phyloP scores from a whole-genome alignment of 1,140 invertebrate species.

The Holcopasites calliopsidis region DNA sequence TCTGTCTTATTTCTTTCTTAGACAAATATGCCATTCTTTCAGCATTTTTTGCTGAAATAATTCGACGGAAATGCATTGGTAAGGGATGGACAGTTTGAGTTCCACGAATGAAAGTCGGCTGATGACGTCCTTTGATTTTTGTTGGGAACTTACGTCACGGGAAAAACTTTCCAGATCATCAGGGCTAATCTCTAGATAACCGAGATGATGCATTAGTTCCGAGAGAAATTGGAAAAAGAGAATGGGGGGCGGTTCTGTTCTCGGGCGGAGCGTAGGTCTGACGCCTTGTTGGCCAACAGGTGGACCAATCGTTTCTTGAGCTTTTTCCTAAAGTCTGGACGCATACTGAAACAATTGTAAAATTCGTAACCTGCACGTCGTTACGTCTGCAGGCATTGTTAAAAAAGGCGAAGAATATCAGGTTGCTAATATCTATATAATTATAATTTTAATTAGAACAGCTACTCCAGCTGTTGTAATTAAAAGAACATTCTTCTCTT shows the following conservation, averaged over 20 bases:
- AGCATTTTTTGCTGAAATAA: no score
- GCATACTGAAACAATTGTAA: constrained; percentile 21
- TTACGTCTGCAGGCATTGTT: background rate
- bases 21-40: no score
- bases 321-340: constrained; percentile 29
- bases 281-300: constrained; percentile 50
- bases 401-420: no score
- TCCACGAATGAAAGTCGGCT: background rate
- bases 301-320: constrained; percentile 45
- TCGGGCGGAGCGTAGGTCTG: constrained; percentile 48
- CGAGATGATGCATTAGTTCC: background rate
- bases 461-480: no score
- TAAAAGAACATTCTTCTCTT: no score
- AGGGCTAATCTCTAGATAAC: constrained; percentile 32
- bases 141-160: background rate
- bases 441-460: no score
- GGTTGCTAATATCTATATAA: no score
- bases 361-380: background rate
- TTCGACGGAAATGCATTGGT: background rate
- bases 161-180: no score
- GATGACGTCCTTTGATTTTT: background rate
- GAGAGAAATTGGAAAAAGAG: background rate
- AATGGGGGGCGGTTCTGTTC: constrained; percentile 43
- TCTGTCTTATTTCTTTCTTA: no score
- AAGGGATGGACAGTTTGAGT: background rate